Base-by-base conservation (phyloP, 2,113 vertebrate genomes). In the Thermophis baileyi region DNA sequence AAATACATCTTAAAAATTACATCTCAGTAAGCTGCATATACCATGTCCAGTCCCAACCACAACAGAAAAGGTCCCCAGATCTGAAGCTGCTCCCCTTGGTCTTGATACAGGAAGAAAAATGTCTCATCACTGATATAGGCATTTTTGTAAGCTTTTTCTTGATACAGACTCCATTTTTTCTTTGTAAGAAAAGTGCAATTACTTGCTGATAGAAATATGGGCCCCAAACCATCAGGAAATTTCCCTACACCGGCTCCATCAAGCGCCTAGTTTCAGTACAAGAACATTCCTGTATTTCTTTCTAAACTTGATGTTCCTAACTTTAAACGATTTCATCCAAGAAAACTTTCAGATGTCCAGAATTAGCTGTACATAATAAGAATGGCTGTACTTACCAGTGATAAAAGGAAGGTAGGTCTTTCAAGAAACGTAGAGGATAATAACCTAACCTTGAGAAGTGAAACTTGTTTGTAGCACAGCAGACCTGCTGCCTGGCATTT, bases 381-480 rank as follows among this genome's bases (percentile, higher is more conserved):
- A 94, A 94, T 11, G 16, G 3, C 0, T 88, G 91, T 95, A 98
- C 98, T 98, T 96, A 98, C 98, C 97, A 93, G 89, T 87, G 18
- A 94, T 94, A 12, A 44, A 81, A 93, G 93, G 92, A 96, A 91
- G 88, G 50, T 27, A 85, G 85, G 30, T 95, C 91, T 94, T 92
- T 14, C 87, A 14, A 94, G 94, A 87, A n/a, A 30, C 11, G 63
- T 50, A 30, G 35, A 55, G 22, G 6, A 93, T 46, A 40, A 3
- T 94, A 93, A 60, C 57, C 92, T 74, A 90, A 55, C 91, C 85
- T 87, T 94, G 81, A 53, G 91, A 54, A 95, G 92, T 94, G 3
- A 60, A 54, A 74, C 0, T 50, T 55, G 47, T 90, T 44, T 0
- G 14, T 92, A 93, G 49, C 47, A 44, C 27, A 20, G 12, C 46